A percentile compares a stretch with the other conserved stretches of the same genome.
phyloP scores from a whole-genome alignment of 2,888 invertebrate species.

The Heliconius charithonia region DNA sequence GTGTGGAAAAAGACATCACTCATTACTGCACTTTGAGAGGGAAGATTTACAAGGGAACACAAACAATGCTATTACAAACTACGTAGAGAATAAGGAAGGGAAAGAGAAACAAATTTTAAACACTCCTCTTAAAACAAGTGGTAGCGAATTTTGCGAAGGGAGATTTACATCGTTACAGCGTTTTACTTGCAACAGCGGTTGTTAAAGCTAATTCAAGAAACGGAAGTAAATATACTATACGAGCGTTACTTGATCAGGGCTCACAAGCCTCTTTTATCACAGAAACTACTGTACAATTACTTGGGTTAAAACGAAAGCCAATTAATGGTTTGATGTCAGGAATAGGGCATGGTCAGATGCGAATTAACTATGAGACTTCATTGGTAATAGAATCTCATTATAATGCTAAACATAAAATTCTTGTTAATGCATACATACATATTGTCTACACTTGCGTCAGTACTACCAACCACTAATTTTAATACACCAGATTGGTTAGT shows the following conservation, averaged over 20 bases:
- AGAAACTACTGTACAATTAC: too few species aligned
- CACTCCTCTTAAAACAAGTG: too few species aligned
- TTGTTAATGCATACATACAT: constrained; percentile 48
- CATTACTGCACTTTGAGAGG: constrained; percentile 20
- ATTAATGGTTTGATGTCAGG: constrained; percentile 46
- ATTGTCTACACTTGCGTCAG: constrained; percentile 35
- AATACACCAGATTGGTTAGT: constrained; percentile 39
- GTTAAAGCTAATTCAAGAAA: too few species aligned
- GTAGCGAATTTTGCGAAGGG: too few species aligned
- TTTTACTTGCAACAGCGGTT: too few species aligned
- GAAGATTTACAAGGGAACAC: constrained; percentile 24
- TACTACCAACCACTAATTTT: constrained; percentile 37
- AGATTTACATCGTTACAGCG: too few species aligned
- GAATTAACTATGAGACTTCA: constrained; percentile 41
- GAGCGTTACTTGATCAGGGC: too few species aligned
- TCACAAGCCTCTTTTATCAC: too few species aligned
- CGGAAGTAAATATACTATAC: too few species aligned
- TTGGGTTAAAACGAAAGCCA: constrained; percentile 21
- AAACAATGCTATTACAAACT: constrained; percentile 11
- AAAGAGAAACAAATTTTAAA: too few species aligned
- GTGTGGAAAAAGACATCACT: neutral
- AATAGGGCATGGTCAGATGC: constrained; percentile 42
- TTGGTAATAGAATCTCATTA: constrained; percentile 39
- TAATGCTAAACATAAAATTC: constrained; percentile 28
- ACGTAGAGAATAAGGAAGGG: too few species aligned